Evolutionary conservation across 2,113 vertebrate genomes (phyloP), one percentile per base, ranked within the genome.

Genomic region (Mobula hypostoma): DNA sequence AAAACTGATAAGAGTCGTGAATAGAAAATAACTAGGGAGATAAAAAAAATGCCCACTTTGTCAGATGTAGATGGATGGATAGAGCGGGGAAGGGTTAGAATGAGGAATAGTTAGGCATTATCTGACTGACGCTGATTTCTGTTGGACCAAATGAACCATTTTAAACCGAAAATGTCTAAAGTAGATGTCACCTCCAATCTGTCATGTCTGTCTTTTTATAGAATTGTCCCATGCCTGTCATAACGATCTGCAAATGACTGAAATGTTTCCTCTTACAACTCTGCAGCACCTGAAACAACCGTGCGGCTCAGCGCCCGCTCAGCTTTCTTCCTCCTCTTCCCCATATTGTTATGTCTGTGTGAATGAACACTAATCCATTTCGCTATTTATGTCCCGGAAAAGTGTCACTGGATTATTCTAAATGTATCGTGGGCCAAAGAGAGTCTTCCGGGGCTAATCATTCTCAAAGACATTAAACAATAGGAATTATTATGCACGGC

Each of bases 301-400:
- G 88, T 48, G 27, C 94, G 95, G 96, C 95, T 95, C 95, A 95
- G 95, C 72, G 76, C 94, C 94, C 94, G 90, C 95, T 94, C 95
- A 94, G 95, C 94, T 95, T 95, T 95, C 95, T 94, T 96, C 97
- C 96, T 97, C 97, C 97, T 96, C 96, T 97, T 97, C 97, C 97
- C 95, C 95, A 96, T 96, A 97, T 97, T 97, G 97, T 97, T 97
- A 96, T 96, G 96, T 97, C 97, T 96, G 96, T 95, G 85, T 96
- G 96, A 95, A 96, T 95, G 95, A 97, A 95, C 96, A 95, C 95
- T 96, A 95, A 96, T 95, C 94, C 95, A 95, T 96, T 96, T 96
- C 95, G 96, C 97, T 97, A 97, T 97, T 95, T 97, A 97, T 97
- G 97, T 96, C 95, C 96, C 96, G 97, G 97, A 97, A 97, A 97